Percentiles rank a stretch among this genome's conserved stretches.
phyloP scores from a whole-genome alignment of 2,113 vertebrate genomes.

The Sceloporus tristichus region DNA sequence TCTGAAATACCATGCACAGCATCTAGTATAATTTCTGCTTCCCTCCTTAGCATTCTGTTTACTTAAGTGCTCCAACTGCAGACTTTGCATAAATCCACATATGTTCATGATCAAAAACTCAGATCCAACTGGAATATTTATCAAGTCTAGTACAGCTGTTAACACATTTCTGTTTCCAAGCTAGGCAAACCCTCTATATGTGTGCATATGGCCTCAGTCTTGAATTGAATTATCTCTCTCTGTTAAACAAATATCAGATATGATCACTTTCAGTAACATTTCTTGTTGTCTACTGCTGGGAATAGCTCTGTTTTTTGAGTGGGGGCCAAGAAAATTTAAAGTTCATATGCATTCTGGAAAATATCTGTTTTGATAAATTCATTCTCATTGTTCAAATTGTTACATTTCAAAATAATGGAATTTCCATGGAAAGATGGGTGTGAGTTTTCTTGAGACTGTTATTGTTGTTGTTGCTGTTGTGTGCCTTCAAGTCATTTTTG shows the following conservation, averaged over 20 bases:
- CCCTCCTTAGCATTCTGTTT: neutral
- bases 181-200: too few relatives aligned
- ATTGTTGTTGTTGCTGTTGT: too few relatives aligned
- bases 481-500: too few relatives aligned
- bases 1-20: conserved; percentile 9
- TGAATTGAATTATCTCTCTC: too few relatives aligned
- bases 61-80: neutral
- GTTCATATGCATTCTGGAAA: neutral
- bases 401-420: neutral
- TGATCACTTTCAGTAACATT: too few relatives aligned
- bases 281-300: neutral
- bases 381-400: neutral
- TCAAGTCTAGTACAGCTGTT: neutral
- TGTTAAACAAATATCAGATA: too few relatives aligned
- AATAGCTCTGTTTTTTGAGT: neutral
- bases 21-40: conserved; percentile 2
- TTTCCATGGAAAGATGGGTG: neutral
- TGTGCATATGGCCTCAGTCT: too few relatives aligned
- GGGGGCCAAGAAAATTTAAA: neutral
- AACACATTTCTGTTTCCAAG: neutral
- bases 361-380: neutral
- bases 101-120: neutral
- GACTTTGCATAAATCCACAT: neutral
- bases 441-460: neutral
- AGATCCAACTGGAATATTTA: conserved; percentile 6